Evolutionary conservation across 1,140 invertebrate genomes (phyloP), one percentile per base, ranked within the genome.

Genomic region (Drosophila paulistorum): DNA sequence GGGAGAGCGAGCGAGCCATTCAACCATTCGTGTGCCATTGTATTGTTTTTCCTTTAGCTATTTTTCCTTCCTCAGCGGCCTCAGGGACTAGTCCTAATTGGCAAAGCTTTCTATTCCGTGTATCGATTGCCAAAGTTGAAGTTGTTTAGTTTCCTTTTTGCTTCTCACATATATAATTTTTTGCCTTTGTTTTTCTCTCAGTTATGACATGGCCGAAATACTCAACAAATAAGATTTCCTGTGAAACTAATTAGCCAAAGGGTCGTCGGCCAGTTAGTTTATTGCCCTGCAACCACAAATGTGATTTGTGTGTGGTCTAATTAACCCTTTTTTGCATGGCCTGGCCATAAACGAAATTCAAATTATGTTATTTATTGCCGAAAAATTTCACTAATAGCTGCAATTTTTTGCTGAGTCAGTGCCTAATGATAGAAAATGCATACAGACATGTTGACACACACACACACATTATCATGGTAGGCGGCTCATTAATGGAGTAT

Each of bases 161-260:
- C 57, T 45, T 62, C n/a, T 60, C 58, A n/a, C 33, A 11, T 63
- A 59, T 76, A 68, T 48, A 3, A 14, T 51, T 10, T 23, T 51
- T 17, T 48, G 45, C 13, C 23, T 51, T 23, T 20, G 10, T 23
- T 51, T 51, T 11, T 59, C 37, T 14, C 20, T 55, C 57, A 63
- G 59, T 62, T 85, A 85, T 79, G 81, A 85, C 74, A 81, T 61
- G 78, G 54, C 62, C 54, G 20, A 39, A 41, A 57, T 59, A 65
- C 69, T 68, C 77, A 86, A 75, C 80, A 84, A 89, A 84, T 71
- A 84, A 74, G 77, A 81, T 84, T 87, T 87, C 84, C 73, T 71
- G 70, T 82, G 67, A 68, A 87, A 87, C 84, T 87, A 87, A 87
- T 87, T 87, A 89, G 84, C 60, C 77, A 73, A 14, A 72, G 64